Evolutionary conservation across 2,113 vertebrate species (phyloP).

Genomic region (Aix galericulata): DNA sequence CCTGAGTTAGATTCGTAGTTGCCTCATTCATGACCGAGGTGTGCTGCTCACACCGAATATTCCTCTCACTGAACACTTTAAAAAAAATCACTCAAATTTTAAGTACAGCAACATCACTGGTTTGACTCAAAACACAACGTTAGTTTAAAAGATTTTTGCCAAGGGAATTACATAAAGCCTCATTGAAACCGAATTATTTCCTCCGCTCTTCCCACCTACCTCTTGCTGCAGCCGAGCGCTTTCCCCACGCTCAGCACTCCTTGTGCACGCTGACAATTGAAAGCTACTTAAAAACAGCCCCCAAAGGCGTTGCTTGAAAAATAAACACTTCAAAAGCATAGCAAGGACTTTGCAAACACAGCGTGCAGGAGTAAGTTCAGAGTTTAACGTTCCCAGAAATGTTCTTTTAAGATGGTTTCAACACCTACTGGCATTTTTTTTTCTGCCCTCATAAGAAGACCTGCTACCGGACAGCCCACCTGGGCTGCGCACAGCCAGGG

Average conservation of each 20-base stretch:
- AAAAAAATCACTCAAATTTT: background rate
- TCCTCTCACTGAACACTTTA: background rate
- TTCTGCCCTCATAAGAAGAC: background rate
- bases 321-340: background rate
- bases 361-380: background rate
- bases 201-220: background rate
- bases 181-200: background rate
- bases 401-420: background rate
- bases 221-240: background rate
- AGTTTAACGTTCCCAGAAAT: background rate
- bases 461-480: background rate
- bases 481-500: background rate
- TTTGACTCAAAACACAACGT: background rate
- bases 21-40: background rate
- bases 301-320: background rate
- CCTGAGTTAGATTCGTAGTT: background rate
- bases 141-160: background rate
- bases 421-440: background rate
- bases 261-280: background rate
- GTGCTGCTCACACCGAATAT: background rate
- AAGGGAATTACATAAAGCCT: background rate
- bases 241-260: background rate
- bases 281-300: background rate
- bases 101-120: background rate
- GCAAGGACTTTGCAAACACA: background rate